Evolutionary conservation across 2,113 vertebrate genomes (phyloP).

Genomic region (Sapajus apella): DNA sequence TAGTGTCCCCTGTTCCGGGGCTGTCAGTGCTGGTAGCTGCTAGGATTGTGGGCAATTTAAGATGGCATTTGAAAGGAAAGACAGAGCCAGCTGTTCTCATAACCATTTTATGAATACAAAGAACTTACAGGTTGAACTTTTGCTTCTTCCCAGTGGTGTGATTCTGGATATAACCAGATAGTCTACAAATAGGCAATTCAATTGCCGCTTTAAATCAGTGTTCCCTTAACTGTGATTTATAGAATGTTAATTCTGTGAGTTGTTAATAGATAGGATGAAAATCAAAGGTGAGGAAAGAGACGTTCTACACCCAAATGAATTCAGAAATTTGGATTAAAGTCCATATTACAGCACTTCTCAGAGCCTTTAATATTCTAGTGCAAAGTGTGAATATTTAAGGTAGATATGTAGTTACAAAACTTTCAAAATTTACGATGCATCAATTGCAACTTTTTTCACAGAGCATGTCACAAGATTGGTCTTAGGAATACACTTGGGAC

Average conservation of each 20-base stretch:
- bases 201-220: not conserved
- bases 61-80: not conserved
- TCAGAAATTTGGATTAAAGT: not conserved
- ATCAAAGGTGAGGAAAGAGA: not conserved
- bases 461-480: not conserved
- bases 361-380: not conserved
- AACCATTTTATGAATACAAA: not conserved
- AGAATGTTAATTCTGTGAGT: not conserved
- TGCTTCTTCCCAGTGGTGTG: not conserved
- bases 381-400: not conserved
- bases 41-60: not conserved
- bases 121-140: constrained; percentile 19
- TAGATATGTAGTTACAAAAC: not conserved
- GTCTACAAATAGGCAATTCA: constrained; percentile 1
- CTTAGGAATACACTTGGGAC: not conserved
- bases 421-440: not conserved
- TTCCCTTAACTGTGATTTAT: not conserved
- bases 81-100: not conserved
- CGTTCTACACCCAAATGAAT: not conserved
- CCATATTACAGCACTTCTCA: not conserved
- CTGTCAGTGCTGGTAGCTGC: not conserved
- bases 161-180: not conserved
- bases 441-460: not conserved
- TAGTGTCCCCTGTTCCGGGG: too few relatives aligned
- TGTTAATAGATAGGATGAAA: not conserved